phyloP scores from a whole-genome alignment of 37 sponge, comb jelly and placozoan species.

The Amphimedon queenslandica region DNA sequence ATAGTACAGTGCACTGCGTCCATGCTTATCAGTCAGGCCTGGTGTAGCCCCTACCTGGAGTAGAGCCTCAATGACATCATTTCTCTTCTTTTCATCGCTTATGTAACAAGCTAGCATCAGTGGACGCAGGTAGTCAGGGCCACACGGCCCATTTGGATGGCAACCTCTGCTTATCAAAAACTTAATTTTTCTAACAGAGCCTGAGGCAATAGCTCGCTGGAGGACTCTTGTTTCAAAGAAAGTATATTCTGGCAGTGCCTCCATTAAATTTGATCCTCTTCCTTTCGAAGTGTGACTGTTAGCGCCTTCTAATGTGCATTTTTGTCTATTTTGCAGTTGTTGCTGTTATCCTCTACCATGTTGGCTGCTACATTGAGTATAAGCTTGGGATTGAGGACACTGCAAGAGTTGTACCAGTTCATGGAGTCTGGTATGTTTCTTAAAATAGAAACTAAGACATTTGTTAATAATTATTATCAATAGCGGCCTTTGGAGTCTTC shows the following conservation, averaged over 20 bases:
- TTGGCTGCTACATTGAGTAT: constrained; percentile 80
- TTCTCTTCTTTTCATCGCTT: neutral
- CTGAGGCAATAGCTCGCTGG: constrained; percentile 9
- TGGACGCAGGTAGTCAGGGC: constrained; percentile 8
- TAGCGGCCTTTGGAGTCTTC: constrained; percentile 46
- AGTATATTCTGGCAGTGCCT: too few relatives aligned
- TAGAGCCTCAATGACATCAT: constrained; percentile 2
- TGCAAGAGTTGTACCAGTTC: constrained; percentile 87
- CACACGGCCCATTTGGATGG: constrained; percentile 9
- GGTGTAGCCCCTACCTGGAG: constrained; percentile 10
- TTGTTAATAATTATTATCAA: neutral
- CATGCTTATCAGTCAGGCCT: constrained; percentile 3
- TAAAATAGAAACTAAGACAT: neutral
- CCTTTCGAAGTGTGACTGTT: too few relatives aligned
- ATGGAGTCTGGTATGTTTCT: constrained; percentile 63
- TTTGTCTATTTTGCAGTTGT: constrained; percentile 30
- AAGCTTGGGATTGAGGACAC: constrained; percentile 77
- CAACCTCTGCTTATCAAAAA: constrained; percentile 12
- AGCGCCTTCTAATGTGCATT: too few relatives aligned
- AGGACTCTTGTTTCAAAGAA: neutral
- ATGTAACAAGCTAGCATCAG: constrained; percentile 33
- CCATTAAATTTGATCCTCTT: too few relatives aligned
- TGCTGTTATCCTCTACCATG: constrained; percentile 83
- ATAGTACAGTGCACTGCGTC: constrained; percentile 24
- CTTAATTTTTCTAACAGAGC: neutral